Conservation (phyloP, 2,888 invertebrate species). For the Drosophila mimica region DNA sequence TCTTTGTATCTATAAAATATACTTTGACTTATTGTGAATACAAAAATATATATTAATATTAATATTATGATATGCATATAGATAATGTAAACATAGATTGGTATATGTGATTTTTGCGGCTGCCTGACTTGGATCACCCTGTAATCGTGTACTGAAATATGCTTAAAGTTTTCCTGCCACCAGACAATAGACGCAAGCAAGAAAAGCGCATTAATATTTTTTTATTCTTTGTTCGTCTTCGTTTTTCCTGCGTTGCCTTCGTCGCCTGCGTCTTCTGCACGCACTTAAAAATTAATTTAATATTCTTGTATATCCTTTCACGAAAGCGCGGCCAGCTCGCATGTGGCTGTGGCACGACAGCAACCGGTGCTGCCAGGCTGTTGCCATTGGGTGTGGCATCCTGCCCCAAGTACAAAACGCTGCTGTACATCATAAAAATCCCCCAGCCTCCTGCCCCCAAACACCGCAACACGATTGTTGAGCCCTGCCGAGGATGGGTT, state of each 20-base stretch:
- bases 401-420: conserved; percentile 31
- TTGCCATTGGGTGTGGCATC: conserved; percentile 36
- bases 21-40: neutral
- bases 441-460: neutral
- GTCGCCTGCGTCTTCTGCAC: conserved; percentile 56
- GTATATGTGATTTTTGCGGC: neutral
- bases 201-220: conserved; percentile 71
- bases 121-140: conserved; percentile 46
- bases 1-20: neutral
- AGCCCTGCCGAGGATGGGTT: conserved; percentile 27
- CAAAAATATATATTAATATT: neutral
- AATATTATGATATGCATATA: neutral
- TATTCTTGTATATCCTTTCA: conserved; percentile 80
- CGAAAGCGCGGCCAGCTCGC: conserved; percentile 64
- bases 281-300: conserved; percentile 83
- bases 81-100: no score
- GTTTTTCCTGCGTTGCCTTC: conserved; percentile 20
- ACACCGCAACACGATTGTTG: conserved; percentile 28
- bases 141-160: conserved; percentile 60
- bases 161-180: conserved; percentile 62
- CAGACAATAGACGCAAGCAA: conserved; percentile 74
- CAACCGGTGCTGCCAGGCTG: conserved; percentile 52
- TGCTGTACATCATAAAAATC: conserved; percentile 60
- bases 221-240: conserved; percentile 48
- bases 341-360: conserved; percentile 73